Evolutionary conservation across 2,113 vertebrate genomes (phyloP), one percentile per base, ranked within the genome.

Genomic region (Ammodytes dubius): DNA sequence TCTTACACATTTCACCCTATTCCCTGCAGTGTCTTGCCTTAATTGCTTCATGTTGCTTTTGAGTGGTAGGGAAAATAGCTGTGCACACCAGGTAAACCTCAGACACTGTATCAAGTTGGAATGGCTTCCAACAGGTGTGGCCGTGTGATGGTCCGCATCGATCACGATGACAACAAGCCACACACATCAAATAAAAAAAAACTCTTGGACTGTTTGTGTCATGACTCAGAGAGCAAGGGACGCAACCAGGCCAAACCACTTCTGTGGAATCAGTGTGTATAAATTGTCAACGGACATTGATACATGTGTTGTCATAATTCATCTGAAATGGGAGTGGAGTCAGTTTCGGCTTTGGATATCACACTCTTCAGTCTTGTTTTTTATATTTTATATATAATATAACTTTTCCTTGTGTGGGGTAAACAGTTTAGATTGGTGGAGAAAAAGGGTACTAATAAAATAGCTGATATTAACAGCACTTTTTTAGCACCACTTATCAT

Each of bases 401-500:
- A 46, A 9, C 7, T 40, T 27, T 27, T 27, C 27, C 27, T 27
- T 27, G 27, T 11, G 37, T 45, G 68, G 17, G 35, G 39, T 49
- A 52, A 58, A 56, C 12, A 35, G 43, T 53, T 63, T 4, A 35
- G 17, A 67, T 59, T 57, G 40, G 27, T 27, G 39, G 9, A n/a
- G 5, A 64, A 9, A 7, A 63, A 49, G 47, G 40, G 58, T 39
- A 60, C 50, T 49, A n/a, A 49, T n/a, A 66, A 76, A 71, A 61
- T 27, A 64, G 11, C 3, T n/a, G 15, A 57, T 13, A 19, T 58
- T 35, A 47, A 11, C 19, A 73, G 4, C 9, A 27, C 56, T 19
- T 64, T 50, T 27, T 53, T 37, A 27, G 56, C 56, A 27, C 57
- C 63, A 72, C 69, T 69, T 54, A 50, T 82, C 72, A 65, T 46